Conservation (phyloP, 1,140 invertebrate species). For the Grapholita molesta region DNA sequence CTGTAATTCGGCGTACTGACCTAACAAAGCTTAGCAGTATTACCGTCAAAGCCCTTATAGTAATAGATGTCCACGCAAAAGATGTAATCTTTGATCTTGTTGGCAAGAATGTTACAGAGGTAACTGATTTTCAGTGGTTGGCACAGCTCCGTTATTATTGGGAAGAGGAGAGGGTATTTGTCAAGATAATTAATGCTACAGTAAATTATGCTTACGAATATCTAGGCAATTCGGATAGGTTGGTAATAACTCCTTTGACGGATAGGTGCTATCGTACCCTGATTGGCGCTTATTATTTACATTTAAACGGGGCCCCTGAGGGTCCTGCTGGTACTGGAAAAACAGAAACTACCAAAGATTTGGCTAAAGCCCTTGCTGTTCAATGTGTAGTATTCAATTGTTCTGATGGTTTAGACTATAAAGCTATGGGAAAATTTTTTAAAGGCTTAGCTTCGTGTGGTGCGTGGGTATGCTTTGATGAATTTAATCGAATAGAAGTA, state of each 20-base stretch:
- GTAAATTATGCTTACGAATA: constrained; percentile 95
- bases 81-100: constrained; percentile 90
- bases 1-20: constrained; percentile 78
- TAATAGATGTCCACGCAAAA: constrained; percentile 94
- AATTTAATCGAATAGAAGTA: constrained; percentile 95
- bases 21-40: constrained; percentile 83
- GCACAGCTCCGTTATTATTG: constrained; percentile 95
- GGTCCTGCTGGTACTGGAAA: constrained; percentile 97
- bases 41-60: constrained; percentile 91
- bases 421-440: constrained; percentile 95
- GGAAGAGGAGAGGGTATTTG: constrained; percentile 87
- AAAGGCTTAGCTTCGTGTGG: constrained; percentile 91
- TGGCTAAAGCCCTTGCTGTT: constrained; percentile 92
- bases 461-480: constrained; percentile 96
- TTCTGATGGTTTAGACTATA: constrained; percentile 94
- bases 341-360: constrained; percentile 96
- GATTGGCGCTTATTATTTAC: constrained; percentile 92
- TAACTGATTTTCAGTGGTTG: constrained; percentile 94
- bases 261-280: constrained; percentile 93
- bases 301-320: constrained; percentile 91
- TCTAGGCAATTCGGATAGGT: constrained; percentile 87
- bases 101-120: constrained; percentile 82
- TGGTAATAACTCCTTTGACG: constrained; percentile 91
- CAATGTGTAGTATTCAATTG: constrained; percentile 96
- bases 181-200: constrained; percentile 93